Evolutionary conservation across 1,140 invertebrate genomes (phyloP).

Genomic region (Eupeodes corollae): DNA sequence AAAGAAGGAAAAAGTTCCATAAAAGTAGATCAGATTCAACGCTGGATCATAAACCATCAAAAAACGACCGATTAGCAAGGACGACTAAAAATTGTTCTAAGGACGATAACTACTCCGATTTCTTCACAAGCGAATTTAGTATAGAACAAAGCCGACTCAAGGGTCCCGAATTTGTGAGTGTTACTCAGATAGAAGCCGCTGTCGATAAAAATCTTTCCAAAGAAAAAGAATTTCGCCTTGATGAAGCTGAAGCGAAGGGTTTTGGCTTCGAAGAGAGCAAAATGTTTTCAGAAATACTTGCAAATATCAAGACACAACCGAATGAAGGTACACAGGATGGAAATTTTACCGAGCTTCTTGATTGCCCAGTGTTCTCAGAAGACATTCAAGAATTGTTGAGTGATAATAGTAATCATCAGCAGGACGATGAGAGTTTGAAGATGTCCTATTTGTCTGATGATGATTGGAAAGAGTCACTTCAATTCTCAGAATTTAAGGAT

Average conservation of each 20-base stretch:
- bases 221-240: neutral
- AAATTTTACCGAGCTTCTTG: slow-evolving; percentile 1
- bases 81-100: neutral
- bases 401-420: neutral
- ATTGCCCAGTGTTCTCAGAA: slow-evolving; percentile 5
- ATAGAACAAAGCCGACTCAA: neutral
- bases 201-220: slow-evolving; percentile 6
- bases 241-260: too few relatives aligned
- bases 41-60: neutral
- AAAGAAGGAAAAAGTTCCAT: neutral
- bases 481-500: neutral
- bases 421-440: neutral
- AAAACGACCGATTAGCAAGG: slow-evolving; percentile 1
- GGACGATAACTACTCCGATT: slow-evolving; percentile 15
- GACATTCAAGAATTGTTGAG: slow-evolving; percentile 4
- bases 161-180: slow-evolving; percentile 8
- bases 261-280: neutral
- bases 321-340: too few relatives aligned
- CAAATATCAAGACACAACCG: too few relatives aligned
- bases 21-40: slow-evolving; percentile 13
- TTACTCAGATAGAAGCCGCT: slow-evolving; percentile 13
- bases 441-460: neutral
- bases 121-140: slow-evolving; percentile 21
- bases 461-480: neutral
- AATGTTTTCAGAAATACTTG: neutral